Percentiles rank a stretch among this genome's conserved stretches.
phyloP scores from a whole-genome alignment of 2,888 invertebrate genomes.

The Platerodrilus igneus region DNA sequence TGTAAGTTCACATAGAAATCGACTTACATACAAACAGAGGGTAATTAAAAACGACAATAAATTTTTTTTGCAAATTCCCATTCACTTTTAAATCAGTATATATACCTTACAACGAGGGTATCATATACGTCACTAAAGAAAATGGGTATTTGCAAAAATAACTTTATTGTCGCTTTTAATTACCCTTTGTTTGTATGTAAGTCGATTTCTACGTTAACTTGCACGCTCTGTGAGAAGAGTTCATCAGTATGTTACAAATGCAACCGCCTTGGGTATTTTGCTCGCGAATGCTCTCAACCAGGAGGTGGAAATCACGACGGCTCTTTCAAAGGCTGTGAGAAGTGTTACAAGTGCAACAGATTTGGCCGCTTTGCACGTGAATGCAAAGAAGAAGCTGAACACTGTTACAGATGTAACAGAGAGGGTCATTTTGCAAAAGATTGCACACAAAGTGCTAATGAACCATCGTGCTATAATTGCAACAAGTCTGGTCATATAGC shows the following conservation, averaged over 20 bases:
- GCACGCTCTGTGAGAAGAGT: too few species aligned
- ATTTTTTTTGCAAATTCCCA: too few species aligned
- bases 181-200: too few species aligned
- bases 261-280: conserved; percentile 89
- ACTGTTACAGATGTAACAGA: conserved; percentile 85
- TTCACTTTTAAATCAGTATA: neutral
- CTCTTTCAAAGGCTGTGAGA: conserved; percentile 66
- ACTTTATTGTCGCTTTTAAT: too few species aligned
- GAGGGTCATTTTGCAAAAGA: conserved; percentile 91
- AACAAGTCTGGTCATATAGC: conserved; percentile 90
- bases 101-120: too few species aligned
- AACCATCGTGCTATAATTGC: conserved; percentile 90
- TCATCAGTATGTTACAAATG: conserved; percentile 84
- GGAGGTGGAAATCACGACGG: conserved; percentile 58
- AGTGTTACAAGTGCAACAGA: conserved; percentile 94
- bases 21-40: too few species aligned
- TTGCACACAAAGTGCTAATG: conserved; percentile 74
- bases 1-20: too few species aligned
- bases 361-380: conserved; percentile 89
- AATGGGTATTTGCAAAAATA: too few species aligned
- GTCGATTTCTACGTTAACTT: too few species aligned
- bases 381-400: conserved; percentile 88
- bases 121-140: neutral
- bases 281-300: conserved; percentile 83
- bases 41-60: too few species aligned